Evolutionary conservation across 2,113 vertebrate species (phyloP).

Genomic region (Sapayoa aenigma): DNA sequence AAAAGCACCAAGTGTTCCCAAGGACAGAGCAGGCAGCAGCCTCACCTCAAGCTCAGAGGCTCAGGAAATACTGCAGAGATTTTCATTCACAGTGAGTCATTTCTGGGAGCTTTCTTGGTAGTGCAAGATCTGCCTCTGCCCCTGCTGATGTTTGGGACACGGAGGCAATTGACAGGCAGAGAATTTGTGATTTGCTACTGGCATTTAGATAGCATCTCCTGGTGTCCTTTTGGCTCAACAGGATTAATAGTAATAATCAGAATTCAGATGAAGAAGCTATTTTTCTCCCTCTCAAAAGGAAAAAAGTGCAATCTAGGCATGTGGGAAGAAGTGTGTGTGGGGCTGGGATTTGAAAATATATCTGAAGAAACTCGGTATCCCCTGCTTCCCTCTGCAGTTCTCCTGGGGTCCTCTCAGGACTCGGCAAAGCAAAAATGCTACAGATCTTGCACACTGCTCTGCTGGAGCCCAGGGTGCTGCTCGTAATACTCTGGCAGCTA

Average conservation of each 20-base stretch:
- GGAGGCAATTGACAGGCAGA: neutral
- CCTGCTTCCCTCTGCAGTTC: neutral
- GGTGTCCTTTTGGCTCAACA: neutral
- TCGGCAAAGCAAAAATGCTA: neutral
- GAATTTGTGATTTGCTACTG: neutral
- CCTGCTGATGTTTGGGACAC: neutral
- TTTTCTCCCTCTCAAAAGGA: neutral
- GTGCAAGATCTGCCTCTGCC: neutral
- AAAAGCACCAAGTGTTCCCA: neutral
- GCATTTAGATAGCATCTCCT: neutral
- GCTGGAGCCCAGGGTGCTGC: neutral
- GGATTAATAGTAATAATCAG: neutral
- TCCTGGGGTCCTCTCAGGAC: neutral
- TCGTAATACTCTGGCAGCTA: neutral
- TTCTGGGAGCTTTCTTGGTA: neutral
- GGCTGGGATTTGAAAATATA: neutral
- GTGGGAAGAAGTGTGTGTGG: neutral
- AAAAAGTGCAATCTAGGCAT: neutral
- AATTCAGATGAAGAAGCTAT: neutral
- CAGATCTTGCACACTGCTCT: neutral
- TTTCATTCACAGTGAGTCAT: neutral
- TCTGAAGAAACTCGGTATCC: neutral
- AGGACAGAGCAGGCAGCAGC: neutral
- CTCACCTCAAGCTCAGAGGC: neutral
- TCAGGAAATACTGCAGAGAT: rapidly evolving